Evolutionary conservation across 1,140 invertebrate genomes (phyloP), one percentile per base, ranked within the genome.

Genomic region (Listronotus oregonensis): DNA sequence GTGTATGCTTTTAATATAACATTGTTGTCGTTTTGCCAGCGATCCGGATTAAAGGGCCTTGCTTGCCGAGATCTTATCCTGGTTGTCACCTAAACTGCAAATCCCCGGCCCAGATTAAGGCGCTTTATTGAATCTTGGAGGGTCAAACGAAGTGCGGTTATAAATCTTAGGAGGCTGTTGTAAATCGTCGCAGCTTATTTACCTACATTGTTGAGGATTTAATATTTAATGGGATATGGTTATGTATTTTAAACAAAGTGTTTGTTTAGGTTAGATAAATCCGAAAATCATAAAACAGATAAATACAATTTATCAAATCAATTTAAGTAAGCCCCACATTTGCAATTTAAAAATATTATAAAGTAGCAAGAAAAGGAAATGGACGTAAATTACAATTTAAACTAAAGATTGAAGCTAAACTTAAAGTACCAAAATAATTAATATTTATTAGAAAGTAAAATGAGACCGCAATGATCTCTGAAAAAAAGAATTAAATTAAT

Each of bases 1-100:
- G 62, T 64, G 62, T 64, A 57, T 64, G 62, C 62, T 50, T 64
- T 56, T 64, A 64, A 64, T 64, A 64, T 56, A 64, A 64, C 62
- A 64, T 55, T 64, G 62, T 64, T 56, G 62, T 64, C 62, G 62
- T 64, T 64, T 64, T 56, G 62, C 51, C 52, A 56, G 40, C 62
- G 42, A 50, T 64, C 17, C 62, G 52, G 62, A 64, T 64, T 64
- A 64, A 49, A 47, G 52, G 44, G 62, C 54, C 60, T 56, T 64
- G 44, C 52, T 64, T 64, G 62, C 52, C 42, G 44, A 44, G 62
- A 64, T 64, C 62, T 64, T 55, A 64, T 64, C 62, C 62, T 44
- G 15, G 43, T 64, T 64, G 62, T 64, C 62, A 64, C 62, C 52
- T 64, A 49, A 56, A 56, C 62, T 64, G 62, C 62, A 64, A 64